Evolutionary conservation across 2,113 vertebrate species (phyloP).

Genomic region (Melanerpes formicivorus): DNA sequence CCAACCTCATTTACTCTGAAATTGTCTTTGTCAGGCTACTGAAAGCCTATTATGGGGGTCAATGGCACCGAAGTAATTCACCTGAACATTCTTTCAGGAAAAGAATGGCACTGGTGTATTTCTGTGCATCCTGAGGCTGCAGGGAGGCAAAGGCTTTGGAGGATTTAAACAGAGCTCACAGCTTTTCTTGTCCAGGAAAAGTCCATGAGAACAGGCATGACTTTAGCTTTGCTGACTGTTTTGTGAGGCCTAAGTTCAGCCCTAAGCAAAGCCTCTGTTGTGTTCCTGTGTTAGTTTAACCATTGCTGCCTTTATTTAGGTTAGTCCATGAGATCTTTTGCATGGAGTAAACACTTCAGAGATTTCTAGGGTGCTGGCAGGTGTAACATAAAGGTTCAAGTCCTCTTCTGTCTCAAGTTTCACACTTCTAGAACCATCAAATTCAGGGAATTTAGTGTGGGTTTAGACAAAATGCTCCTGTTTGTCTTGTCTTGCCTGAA

Average conservation of each 20-base stretch:
- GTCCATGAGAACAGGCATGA: not conserved
- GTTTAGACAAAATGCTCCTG: not conserved
- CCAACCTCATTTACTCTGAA: not conserved
- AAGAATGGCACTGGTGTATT: not conserved
- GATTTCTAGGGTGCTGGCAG: not conserved
- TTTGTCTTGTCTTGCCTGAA: not conserved
- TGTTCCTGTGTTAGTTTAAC: not conserved
- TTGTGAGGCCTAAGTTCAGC: not conserved
- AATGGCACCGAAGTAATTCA: not conserved
- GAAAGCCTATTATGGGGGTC: not conserved
- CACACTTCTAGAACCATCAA: not conserved
- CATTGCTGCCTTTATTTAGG: not conserved
- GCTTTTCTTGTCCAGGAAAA: not conserved
- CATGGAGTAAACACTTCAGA: not conserved
- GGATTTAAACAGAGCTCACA: not conserved
- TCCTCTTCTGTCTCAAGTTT: not conserved
- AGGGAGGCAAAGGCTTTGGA: not conserved
- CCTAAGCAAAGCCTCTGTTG: not conserved
- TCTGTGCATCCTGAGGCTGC: not conserved
- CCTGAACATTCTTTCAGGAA: not conserved
- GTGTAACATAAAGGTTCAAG: not conserved
- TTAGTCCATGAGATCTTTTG: not conserved
- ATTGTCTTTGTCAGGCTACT: not conserved
- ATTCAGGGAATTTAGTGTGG: not conserved
- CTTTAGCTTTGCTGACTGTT: not conserved